Percentiles rank a stretch among this genome's conserved stretches.
Evolutionary conservation across 2,888 invertebrate genomes (phyloP).

Genomic region (Schizotus pectinicornis): DNA sequence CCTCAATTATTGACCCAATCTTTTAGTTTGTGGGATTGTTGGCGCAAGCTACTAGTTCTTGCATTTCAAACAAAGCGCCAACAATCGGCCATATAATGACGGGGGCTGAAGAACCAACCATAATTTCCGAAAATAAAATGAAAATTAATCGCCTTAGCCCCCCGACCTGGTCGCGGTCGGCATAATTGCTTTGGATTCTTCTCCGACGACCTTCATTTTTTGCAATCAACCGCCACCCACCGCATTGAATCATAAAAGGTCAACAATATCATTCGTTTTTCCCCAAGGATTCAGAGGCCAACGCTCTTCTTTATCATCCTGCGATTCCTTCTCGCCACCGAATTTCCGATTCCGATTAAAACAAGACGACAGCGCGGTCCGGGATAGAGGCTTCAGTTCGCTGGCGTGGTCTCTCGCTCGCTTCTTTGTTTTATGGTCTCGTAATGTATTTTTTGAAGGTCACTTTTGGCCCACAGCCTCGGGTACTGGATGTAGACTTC

Average conservation of each 20-base stretch:
- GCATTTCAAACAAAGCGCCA: slow-evolving; percentile 11
- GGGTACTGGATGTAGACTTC: slow-evolving; percentile 36
- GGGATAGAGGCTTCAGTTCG: slow-evolving; percentile 4
- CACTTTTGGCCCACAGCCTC: slow-evolving; percentile 55
- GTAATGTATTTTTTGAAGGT: slow-evolving; percentile 52
- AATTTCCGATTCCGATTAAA: background rate
- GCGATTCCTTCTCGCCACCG: slow-evolving; percentile 1
- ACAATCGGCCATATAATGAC: too few species aligned
- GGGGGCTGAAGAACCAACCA: background rate
- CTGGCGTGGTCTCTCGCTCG: background rate
- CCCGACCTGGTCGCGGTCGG: too few species aligned
- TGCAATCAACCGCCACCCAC: slow-evolving; percentile 10
- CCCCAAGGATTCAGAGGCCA: background rate
- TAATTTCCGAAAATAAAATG: too few species aligned
- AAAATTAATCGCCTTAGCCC: too few species aligned
- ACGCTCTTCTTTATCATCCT: slow-evolving; percentile 12
- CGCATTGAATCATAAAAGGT: slow-evolving; percentile 17
- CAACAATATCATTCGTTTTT: background rate
- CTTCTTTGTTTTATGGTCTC: slow-evolving; percentile 47
- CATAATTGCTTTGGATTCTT: too few species aligned
- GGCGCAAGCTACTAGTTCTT: slow-evolving; percentile 23
- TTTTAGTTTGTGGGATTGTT: slow-evolving; percentile 17
- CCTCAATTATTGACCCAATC: slow-evolving; percentile 24
- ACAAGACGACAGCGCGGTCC: slow-evolving; percentile 1
- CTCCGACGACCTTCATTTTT: slow-evolving; percentile 3